Conservation (phyloP, 2,113 vertebrate genomes). For the Nycticorax nycticorax region DNA sequence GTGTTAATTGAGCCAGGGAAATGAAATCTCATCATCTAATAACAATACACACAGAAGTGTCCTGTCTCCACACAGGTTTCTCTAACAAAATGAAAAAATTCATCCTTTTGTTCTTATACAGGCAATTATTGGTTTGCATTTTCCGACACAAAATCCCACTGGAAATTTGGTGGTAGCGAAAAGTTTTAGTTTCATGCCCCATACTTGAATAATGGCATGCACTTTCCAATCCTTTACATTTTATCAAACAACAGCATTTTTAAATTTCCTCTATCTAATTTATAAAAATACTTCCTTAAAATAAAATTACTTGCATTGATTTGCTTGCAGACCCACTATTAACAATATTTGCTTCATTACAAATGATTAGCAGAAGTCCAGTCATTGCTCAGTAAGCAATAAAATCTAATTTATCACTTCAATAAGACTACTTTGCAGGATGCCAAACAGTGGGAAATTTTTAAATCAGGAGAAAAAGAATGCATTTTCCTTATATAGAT, state of each 20-base stretch:
- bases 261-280: background rate
- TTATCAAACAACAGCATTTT: background rate
- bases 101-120: background rate
- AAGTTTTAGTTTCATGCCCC: background rate
- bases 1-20: background rate
- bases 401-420: conserved; percentile 54
- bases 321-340: conserved; percentile 9
- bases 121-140: background rate
- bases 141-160: background rate
- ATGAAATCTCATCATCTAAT: background rate
- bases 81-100: background rate
- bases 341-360: conserved; percentile 31
- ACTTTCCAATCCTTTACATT: background rate
- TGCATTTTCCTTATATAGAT: background rate
- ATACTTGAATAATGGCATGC: background rate
- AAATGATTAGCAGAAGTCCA: conserved; percentile 36
- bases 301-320: conserved; percentile 2
- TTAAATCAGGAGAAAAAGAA: background rate
- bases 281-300: background rate
- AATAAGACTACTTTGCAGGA: conserved; percentile 5
- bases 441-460: background rate
- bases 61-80: background rate
- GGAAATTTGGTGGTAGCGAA: background rate
- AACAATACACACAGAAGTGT: background rate
- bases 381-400: background rate